Evolutionary conservation across 1,140 invertebrate genomes (phyloP).

Genomic region (Neodiprion virginianus): DNA sequence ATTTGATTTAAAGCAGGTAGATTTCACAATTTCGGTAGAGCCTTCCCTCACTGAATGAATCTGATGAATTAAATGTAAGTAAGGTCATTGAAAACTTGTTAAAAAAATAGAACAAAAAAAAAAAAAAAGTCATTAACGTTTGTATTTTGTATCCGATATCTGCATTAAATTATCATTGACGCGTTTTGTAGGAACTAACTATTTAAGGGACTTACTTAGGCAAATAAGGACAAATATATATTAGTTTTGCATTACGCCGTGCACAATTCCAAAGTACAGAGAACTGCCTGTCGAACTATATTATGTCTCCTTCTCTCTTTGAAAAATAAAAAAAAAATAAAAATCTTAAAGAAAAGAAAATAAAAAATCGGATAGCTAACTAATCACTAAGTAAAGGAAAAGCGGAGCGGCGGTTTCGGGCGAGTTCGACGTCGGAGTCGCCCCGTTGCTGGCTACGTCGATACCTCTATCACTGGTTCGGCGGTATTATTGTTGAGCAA

Average conservation of each 20-base stretch:
- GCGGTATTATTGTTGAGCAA: conserved; percentile 57
- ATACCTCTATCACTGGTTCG: conserved; percentile 57
- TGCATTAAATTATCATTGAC: background rate
- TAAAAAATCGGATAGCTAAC: background rate
- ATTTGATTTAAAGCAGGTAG: no score
- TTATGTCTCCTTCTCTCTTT: no score
- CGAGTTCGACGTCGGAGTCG: conserved; percentile 3
- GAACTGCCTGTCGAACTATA: background rate
- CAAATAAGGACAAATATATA: no score
- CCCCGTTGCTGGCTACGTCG: conserved; percentile 49
- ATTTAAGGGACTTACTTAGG: background rate
- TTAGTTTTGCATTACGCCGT: background rate
- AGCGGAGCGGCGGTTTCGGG: background rate
- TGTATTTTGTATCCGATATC: background rate
- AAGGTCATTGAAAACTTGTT: no score
- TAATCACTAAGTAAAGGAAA: no score
- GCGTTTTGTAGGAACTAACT: background rate
- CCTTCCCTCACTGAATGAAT: no score
- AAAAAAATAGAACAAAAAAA: background rate
- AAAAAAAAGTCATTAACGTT: background rate
- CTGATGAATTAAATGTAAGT: no score
- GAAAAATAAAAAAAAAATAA: background rate
- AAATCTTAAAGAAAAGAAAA: background rate
- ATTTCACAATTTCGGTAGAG: no score
- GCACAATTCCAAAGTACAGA: background rate